Percentiles rank a stretch among this genome's conserved stretches.
These are phyloP conservation scores for Tetrapedia diversipes DNA, from an alignment of 2,888 invertebrate species.

Conservation along the genomic window DNA sequence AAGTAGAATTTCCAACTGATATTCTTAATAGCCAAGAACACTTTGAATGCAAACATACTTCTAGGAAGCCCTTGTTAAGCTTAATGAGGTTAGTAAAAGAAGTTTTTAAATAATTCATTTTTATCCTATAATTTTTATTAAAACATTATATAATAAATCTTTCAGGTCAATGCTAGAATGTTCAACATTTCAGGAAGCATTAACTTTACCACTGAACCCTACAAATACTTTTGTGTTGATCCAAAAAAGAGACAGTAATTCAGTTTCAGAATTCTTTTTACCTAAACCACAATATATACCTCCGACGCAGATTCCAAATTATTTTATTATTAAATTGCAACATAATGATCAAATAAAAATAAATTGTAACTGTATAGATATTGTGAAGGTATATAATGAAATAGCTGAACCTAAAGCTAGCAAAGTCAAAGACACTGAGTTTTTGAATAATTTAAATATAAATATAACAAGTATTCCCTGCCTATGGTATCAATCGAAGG, in stretches of 20 bases:
- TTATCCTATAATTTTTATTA: not conserved
- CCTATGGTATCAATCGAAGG: constrained; percentile 80
- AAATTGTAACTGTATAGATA: constrained; percentile 70
- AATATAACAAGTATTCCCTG: constrained; percentile 59
- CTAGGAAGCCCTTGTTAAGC: constrained; percentile 78
- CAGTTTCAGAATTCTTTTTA: constrained; percentile 77
- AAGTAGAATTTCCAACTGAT: constrained; percentile 74
- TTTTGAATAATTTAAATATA: constrained; percentile 39
- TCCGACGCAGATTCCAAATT: constrained; percentile 57
- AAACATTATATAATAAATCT: constrained; percentile 21
- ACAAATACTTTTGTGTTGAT: constrained; percentile 81
- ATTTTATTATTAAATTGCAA: constrained; percentile 74
- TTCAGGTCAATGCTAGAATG: constrained; percentile 78
- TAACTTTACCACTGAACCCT: constrained; percentile 75
- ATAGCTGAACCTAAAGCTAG: constrained; percentile 35
- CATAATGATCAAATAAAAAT: constrained; percentile 59
- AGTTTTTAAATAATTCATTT: constrained; percentile 1
- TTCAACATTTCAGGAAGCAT: constrained; percentile 78
- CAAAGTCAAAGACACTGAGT: constrained; percentile 37
- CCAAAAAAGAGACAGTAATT: constrained; percentile 75
- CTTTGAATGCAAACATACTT: constrained; percentile 76
- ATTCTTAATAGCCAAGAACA: constrained; percentile 77
- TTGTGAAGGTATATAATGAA: constrained; percentile 75
- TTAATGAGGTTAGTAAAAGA: constrained; percentile 77
- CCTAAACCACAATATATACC: constrained; percentile 78